Percentiles rank a stretch among this genome's conserved stretches.
These are phyloP conservation scores for Aphidius ervi DNA, from an alignment of 1,140 invertebrate genomes.

Conservation along the genomic window DNA sequence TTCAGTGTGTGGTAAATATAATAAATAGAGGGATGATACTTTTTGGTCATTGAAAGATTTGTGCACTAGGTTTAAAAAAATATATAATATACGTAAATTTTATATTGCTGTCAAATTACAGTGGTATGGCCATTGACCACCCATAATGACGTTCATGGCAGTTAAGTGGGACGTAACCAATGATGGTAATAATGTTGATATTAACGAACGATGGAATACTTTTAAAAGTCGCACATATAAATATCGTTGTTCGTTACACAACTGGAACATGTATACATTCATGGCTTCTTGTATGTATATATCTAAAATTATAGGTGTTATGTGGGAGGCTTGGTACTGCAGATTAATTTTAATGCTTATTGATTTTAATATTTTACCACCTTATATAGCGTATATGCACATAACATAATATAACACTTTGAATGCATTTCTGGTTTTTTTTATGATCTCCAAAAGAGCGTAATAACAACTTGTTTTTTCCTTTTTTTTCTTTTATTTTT, in stretches of 20 bases:
- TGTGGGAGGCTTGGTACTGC: conserved; percentile 3
- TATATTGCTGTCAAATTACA: conserved; percentile 31
- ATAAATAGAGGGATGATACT: not conserved
- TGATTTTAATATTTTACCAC: conserved; percentile 30
- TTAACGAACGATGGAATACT: conserved; percentile 23
- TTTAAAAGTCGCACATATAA: conserved; percentile 2
- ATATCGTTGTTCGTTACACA: conserved; percentile 5
- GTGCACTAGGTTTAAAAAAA: not conserved
- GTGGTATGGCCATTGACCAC: conserved; percentile 28
- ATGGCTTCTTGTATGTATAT: not conserved
- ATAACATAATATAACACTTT: conserved; percentile 1
- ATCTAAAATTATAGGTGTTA: conserved; percentile 24
- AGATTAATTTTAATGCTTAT: conserved; percentile 27
- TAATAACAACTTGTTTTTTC: too few relatives aligned
- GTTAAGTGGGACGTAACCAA: conserved; percentile 22
- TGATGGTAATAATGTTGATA: conserved; percentile 29
- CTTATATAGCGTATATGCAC: conserved; percentile 7
- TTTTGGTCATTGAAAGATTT: conserved; percentile 7
- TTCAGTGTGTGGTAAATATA: not conserved
- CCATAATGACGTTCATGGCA: conserved; percentile 24
- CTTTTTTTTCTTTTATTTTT: too few relatives aligned
- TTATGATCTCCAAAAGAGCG: conserved; percentile 9
- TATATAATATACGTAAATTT: conserved; percentile 10
- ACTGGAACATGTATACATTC: not conserved
- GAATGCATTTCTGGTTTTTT: not conserved